A percentile compares a stretch with the other conserved stretches of the same genome.
Conservation (phyloP, 2,797 vertebrate species). For the Acrocephalus scirpaceus region DNA sequence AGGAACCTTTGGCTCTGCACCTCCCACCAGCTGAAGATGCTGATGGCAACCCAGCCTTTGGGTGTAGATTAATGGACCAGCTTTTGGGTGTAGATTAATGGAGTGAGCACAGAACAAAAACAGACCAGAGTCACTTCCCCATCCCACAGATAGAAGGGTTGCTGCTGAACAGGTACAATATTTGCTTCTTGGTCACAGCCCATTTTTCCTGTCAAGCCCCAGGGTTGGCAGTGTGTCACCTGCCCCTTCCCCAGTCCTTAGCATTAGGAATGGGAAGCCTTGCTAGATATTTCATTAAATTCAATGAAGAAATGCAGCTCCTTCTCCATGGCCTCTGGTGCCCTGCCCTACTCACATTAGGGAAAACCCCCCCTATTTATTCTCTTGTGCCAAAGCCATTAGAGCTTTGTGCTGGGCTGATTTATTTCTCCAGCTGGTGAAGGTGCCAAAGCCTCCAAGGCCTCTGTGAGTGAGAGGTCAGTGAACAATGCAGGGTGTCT, state of each 20-base stretch:
- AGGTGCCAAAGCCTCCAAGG: slow-evolving; percentile 24
- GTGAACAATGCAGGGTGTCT: neutral
- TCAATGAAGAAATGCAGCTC: slow-evolving; percentile 68
- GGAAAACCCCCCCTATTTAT: neutral
- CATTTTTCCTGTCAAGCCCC: neutral
- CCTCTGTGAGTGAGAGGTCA: slow-evolving; percentile 55
- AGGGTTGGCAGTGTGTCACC: neutral
- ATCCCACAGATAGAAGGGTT: neutral
- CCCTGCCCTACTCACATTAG: neutral
- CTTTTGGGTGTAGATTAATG: neutral
- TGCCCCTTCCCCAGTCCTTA: neutral
- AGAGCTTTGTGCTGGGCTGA: neutral
- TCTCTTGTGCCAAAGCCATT: neutral
- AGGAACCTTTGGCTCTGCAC: neutral
- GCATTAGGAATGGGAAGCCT: slow-evolving; percentile 17
- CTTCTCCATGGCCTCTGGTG: neutral
- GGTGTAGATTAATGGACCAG: neutral
- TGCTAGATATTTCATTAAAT: slow-evolving; percentile 49
- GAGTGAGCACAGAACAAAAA: neutral
- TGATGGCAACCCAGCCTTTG: neutral
- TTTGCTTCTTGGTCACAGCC: neutral
- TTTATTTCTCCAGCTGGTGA: slow-evolving; percentile 45
- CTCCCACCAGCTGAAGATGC: neutral
- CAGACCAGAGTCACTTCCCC: neutral
- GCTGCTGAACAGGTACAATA: neutral